phyloP scores from a whole-genome alignment of 2,888 invertebrate species.

The Hipparchia semele region DNA sequence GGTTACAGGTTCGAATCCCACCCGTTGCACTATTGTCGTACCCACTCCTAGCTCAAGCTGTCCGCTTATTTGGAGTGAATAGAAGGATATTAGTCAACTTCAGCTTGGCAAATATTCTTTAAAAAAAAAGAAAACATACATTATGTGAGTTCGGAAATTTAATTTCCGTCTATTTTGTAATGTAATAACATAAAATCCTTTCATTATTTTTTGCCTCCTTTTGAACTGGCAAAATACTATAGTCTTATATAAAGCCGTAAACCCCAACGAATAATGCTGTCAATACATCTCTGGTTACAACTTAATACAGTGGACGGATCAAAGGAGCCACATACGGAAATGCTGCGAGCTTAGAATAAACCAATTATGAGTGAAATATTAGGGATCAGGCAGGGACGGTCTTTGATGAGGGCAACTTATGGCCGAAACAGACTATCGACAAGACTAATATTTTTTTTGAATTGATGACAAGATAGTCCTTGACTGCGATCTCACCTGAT shows the following conservation, averaged over 20 bases:
- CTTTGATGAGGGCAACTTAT: conserved; percentile 73
- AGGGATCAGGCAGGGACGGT: conserved; percentile 76
- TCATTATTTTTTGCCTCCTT: conserved; percentile 15
- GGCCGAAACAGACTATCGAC: conserved; percentile 30
- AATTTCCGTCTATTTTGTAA: background rate
- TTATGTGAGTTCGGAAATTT: background rate
- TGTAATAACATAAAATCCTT: conserved; percentile 7
- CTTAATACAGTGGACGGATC: conserved; percentile 80
- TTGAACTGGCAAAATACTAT: conserved; percentile 56
- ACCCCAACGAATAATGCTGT: conserved; percentile 72
- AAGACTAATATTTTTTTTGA: background rate
- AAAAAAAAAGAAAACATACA: too few relatives aligned
- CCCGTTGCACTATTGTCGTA: too few relatives aligned
- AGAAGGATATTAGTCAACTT: too few relatives aligned
- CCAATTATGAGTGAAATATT: conserved; percentile 84
- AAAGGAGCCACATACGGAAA: conserved; percentile 78
- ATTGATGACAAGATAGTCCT: too few relatives aligned
- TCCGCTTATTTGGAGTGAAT: too few relatives aligned
- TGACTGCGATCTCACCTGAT: too few relatives aligned
- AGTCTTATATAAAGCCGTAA: conserved; percentile 69
- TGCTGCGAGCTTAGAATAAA: conserved; percentile 80
- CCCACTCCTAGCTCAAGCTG: too few relatives aligned
- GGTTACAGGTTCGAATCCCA: too few relatives aligned
- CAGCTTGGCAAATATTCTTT: too few relatives aligned
- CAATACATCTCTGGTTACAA: conserved; percentile 75